Base-by-base conservation (phyloP, 2,888 invertebrate species). In the Limenitis camilla region DNA sequence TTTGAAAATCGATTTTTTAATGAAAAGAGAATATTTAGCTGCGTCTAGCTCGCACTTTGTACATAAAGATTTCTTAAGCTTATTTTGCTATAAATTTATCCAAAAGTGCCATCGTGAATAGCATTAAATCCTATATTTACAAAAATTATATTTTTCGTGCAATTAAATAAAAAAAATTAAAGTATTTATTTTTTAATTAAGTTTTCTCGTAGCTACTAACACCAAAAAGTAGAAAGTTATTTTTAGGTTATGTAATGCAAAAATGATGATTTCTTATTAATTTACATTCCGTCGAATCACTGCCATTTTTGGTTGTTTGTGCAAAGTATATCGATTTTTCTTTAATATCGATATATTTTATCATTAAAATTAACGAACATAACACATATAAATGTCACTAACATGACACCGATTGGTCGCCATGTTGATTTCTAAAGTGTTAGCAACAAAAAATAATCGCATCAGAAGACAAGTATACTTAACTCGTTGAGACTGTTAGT, bases 131-230 rank as follows among this genome's bases (percentile, higher is more conserved):
- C 57, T 60, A 66, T 63, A 61, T 60, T 55, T 60, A 59, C 58
- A 63, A 58, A 60, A 59, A 56, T 60, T 56, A 59, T 59, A 62
- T 65, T 67, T 69, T 70, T 72, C 62, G 79, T 83, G 80, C 80
- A 82, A 83, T 81, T 62, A 56, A 65, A 68, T 64, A 67, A 53
- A 63, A 69, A 67, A 76, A 76, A 75, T 76, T 78, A 78, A 76
- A 66, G 60, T 73, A 78, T 78, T 77, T 81, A 82, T 83, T 84
- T 76, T 68, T 71, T 69, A 64, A 52, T 58, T 73, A 72, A 72
- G 69, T 69, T 73, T 76, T 78, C 76, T 68, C 72, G 69, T 77
- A 80, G 74, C 68, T 81, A 86, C 86, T 86, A 86, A 86, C 86
- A 86, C 86, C 86, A 86, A 86, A 86, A 78, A 85, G 72, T 82